Conservation (phyloP, 2,888 invertebrate species). For the Cantharis nigra region DNA sequence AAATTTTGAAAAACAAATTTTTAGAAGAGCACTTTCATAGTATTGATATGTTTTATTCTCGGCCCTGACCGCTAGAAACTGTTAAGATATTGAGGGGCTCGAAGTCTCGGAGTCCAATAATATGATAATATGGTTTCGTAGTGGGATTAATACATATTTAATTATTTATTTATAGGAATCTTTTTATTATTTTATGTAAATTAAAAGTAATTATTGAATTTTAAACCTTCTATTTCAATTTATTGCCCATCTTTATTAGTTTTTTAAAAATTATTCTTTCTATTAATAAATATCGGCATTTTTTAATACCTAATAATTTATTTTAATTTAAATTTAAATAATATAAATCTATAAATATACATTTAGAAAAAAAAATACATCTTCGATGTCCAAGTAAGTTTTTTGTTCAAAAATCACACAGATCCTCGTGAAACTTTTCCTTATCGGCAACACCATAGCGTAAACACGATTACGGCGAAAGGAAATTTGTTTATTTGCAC, state of each 20-base stretch:
- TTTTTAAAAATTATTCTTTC: background rate
- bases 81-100: conserved; percentile 10
- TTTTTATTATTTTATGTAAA: background rate
- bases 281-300: background rate
- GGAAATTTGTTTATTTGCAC: background rate
- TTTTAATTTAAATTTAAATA: no score
- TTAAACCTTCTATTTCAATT: background rate
- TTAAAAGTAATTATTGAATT: background rate
- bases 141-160: background rate
- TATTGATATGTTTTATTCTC: background rate
- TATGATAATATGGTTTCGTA: background rate
- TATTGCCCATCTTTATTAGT: background rate
- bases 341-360: no score
- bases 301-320: no score
- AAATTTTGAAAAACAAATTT: background rate
- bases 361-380: background rate
- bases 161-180: no score
- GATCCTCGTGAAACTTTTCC: background rate
- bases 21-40: background rate
- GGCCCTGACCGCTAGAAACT: conserved; percentile 16
- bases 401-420: background rate
- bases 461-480: background rate
- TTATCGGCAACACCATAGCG: background rate
- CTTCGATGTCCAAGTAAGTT: background rate
- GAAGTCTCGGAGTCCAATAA: background rate